phyloP scores from a whole-genome alignment of 2,113 vertebrate species.

The Centropus unirufus region DNA sequence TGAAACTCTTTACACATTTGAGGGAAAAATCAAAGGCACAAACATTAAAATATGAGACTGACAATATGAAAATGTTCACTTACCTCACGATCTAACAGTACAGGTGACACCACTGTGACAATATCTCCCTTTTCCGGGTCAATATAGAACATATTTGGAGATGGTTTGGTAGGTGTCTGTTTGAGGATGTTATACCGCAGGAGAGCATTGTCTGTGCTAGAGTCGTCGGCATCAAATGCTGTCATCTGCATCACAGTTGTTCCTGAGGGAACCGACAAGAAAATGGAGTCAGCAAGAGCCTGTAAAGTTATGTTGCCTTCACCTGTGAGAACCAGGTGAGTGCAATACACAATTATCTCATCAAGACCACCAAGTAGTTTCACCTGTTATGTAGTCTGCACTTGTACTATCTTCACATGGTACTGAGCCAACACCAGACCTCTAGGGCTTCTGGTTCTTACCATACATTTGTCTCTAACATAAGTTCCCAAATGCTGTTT shows the following conservation, averaged over 20 bases:
- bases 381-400: neutral
- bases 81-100: conserved; percentile 92
- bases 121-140: conserved; percentile 95
- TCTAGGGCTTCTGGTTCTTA: neutral
- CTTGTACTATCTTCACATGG: rapidly evolving
- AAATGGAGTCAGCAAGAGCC: neutral
- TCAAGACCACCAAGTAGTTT: neutral
- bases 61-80: neutral
- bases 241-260: conserved; percentile 95
- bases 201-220: conserved; percentile 90
- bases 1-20: neutral
- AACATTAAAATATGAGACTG: rapidly evolving
- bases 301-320: neutral
- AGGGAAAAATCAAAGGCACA: neutral
- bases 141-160: conserved; percentile 98
- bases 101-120: conserved; percentile 90
- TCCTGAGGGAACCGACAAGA: conserved; percentile 71
- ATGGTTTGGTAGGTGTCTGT: conserved; percentile 93
- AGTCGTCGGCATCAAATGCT: conserved; percentile 91
- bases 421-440: neutral
- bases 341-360: rapidly evolving
- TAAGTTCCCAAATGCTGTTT: neutral
- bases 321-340: neutral
- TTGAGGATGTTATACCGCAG: conserved; percentile 92
- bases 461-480: neutral